Evolutionary conservation across 2,888 invertebrate species (phyloP).

Genomic region (Tetranychus piercei): DNA sequence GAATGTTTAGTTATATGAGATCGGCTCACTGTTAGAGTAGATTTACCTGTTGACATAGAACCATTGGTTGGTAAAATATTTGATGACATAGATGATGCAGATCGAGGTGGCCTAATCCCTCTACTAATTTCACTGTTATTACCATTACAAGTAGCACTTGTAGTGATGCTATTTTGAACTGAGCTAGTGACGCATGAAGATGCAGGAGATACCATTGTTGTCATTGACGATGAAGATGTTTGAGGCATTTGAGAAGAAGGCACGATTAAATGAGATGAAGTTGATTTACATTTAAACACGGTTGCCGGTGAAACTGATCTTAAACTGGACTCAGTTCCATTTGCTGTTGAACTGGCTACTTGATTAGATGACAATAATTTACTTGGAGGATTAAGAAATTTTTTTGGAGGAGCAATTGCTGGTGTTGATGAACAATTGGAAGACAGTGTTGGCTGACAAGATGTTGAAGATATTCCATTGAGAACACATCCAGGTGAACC

Average conservation of each 20-base stretch:
- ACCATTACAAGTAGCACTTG: not conserved
- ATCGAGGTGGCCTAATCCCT: constrained; percentile 1
- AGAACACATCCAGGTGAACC: not conserved
- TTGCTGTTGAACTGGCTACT: not conserved
- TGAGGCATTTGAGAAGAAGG: not conserved
- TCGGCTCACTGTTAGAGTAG: not conserved
- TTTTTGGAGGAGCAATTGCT: constrained; percentile 4
- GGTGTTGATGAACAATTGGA: not conserved
- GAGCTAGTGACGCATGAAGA: too few relatives aligned
- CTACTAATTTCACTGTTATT: not conserved
- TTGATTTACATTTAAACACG: not conserved
- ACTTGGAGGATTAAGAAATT: not conserved
- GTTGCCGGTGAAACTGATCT: not conserved
- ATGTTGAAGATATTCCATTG: not conserved
- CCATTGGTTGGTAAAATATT: not conserved
- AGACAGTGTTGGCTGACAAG: not conserved
- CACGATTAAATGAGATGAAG: not conserved
- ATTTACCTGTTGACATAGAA: not conserved
- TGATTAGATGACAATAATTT: not conserved
- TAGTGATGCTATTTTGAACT: too few relatives aligned
- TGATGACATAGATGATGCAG: not conserved
- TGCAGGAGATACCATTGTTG: too few relatives aligned
- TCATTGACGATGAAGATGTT: not conserved
- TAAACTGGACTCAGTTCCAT: not conserved
- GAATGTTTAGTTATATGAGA: not conserved